A percentile compares a stretch with the other conserved stretches of the same genome.
These are phyloP conservation scores for Helicolenus hilgendorfi DNA, from an alignment of 2,797 vertebrate species.

Conservation along the genomic window DNA sequence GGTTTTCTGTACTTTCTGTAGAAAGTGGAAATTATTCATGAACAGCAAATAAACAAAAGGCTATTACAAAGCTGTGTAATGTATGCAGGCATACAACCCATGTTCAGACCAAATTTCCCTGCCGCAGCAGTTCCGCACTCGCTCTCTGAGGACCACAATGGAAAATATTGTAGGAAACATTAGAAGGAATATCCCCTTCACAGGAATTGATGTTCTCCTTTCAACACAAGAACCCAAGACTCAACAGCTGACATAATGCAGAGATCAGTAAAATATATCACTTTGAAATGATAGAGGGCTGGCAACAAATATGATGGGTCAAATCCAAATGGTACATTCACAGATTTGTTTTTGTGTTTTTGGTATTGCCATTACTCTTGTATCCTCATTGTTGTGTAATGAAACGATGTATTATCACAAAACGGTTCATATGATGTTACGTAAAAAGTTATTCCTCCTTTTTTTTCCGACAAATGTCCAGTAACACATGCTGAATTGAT, in stretches of 20 bases:
- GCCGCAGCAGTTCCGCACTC: background rate
- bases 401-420: too few relatives aligned
- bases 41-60: slow-evolving; percentile 8
- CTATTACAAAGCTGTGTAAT: background rate
- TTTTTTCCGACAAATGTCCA: too few relatives aligned
- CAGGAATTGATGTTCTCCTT: background rate
- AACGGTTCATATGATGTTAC: too few relatives aligned
- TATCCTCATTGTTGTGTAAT: too few relatives aligned
- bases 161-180: too few relatives aligned
- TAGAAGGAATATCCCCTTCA: background rate
- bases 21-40: slow-evolving; percentile 34
- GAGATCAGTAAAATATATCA: background rate
- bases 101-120: background rate
- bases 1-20: background rate
- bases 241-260: background rate
- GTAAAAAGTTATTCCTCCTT: too few relatives aligned
- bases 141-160: background rate
- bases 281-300: background rate
- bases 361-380: too few relatives aligned
- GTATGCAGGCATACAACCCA: background rate
- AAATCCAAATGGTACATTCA: background rate
- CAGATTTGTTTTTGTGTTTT: too few relatives aligned
- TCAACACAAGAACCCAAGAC: background rate
- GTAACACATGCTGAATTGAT: too few relatives aligned
- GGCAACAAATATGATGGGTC: background rate